Base-by-base conservation (phyloP, 2,888 invertebrate genomes). In the Athrips mouffetella region DNA sequence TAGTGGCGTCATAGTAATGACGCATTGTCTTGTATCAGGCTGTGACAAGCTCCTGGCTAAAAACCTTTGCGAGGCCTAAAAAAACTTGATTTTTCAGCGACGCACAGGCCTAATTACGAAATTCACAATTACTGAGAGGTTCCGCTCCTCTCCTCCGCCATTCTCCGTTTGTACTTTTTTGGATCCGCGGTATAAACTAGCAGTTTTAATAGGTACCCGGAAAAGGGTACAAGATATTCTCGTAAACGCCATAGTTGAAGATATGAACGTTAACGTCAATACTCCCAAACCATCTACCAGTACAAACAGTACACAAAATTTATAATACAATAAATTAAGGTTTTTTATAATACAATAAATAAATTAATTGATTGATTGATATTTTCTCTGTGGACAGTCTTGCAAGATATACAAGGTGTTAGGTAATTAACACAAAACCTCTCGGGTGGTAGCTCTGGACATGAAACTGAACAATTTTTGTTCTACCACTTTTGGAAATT, bases 1-100 rank as follows among this genome's bases (percentile, higher is more conserved):
- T 55, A 59, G 59, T 29, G 60, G 60, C 4, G 53, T 63, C 0
- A 64, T 62, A 13, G 50, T 57, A 0, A 54, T 63, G 49, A 56
- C 57, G 2, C 33, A 58, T 2, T 63, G 60, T 20, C 54, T 65
- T n/a, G 23, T 29, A 3, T 15, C 11, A 1, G n/a, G 27, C 2
- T 49, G 49, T 11, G 23, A 45, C n/a, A 20, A 21, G 13, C 16
- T 49, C 1, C n/a, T 42, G 2, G 20, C 5, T 7, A 16, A 37
- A 31, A n/a, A 27, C 11, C 15, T 30, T 7, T 7, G 15, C 8
- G 31, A 40, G 3, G 29, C 16, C 2, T 11, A 20, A 6, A 40
- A 10, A 1, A 16, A 20, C n/a, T n/a, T n/a, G n/a, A n/a, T n/a
- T n/a, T n/a, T n/a, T n/a, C 5, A 8, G 6, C 20, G 57, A 21